Conservation (phyloP, 2,797 vertebrate genomes). For the Chrysocyon brachyurus region DNA sequence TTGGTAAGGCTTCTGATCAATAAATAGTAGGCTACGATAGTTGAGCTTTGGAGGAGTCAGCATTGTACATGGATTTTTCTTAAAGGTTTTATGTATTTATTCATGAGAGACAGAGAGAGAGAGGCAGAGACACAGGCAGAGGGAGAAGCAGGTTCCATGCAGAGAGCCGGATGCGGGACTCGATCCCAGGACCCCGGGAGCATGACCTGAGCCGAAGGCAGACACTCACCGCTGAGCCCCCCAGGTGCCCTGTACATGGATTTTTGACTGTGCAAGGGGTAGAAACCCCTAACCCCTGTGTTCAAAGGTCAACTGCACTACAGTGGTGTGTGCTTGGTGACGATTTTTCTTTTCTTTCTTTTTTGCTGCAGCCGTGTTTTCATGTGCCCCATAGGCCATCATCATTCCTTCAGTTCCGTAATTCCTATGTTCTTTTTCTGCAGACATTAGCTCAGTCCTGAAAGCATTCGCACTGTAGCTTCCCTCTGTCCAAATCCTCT, state of each 20-base stretch:
- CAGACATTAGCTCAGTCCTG: background rate
- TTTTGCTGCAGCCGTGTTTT: background rate
- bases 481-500: background rate
- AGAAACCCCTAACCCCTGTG: background rate
- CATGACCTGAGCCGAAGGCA: no score
- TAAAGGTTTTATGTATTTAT: no score
- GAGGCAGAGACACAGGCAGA: no score
- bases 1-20: background rate
- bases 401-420: background rate
- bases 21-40: background rate
- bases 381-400: background rate
- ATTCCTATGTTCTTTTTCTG: no score
- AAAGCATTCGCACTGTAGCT: rapidly evolving
- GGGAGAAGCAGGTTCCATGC: no score
- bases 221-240: no score
- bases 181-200: no score
- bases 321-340: rapidly evolving
- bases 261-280: background rate
- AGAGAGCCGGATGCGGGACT: no score
- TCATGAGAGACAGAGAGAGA: no score
- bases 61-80: background rate
- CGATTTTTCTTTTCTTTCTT: background rate
- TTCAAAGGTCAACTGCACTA: background rate
- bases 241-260: background rate
- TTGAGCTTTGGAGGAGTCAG: background rate